These are phyloP conservation scores for Callosobruchus maculatus DNA, from an alignment of 2,888 invertebrate species.

Conservation along the genomic window DNA sequence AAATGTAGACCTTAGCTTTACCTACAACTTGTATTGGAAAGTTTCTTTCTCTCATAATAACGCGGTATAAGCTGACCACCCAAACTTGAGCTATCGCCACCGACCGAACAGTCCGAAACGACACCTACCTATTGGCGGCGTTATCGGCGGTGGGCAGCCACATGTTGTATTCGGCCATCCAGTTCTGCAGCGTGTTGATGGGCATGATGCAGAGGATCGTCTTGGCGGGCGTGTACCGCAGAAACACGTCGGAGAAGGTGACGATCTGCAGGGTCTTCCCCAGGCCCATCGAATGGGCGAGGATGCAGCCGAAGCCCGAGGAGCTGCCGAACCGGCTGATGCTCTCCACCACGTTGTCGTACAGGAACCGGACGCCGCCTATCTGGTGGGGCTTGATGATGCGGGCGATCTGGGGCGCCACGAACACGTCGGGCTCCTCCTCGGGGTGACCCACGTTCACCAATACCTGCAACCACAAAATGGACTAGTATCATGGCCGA, in stretches of 20 bases:
- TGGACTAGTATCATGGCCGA: too few species aligned
- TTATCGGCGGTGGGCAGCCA: constrained; percentile 78
- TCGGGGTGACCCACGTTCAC: constrained; percentile 92
- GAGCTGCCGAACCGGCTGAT: constrained; percentile 81
- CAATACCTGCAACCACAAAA: constrained; percentile 53
- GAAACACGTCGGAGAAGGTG: constrained; percentile 93
- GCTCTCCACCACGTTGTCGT: constrained; percentile 96
- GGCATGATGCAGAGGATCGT: constrained; percentile 96
- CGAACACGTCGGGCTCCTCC: constrained; percentile 84
- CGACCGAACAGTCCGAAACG: too few species aligned
- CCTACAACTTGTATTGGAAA: too few species aligned
- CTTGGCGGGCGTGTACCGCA: constrained; percentile 83
- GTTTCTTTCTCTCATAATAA: too few species aligned
- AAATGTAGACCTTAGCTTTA: too few species aligned
- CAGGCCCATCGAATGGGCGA: constrained; percentile 98
- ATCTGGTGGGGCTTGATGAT: constrained; percentile 96
- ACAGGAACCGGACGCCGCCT: constrained; percentile 70
- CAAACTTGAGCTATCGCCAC: too few species aligned
- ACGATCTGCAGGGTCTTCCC: constrained; percentile 96
- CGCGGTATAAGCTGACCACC: too few species aligned
- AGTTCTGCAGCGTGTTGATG: constrained; percentile 97
- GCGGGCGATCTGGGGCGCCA: constrained; percentile 86
- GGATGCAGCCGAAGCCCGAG: constrained; percentile 86
- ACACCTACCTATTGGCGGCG: constrained; percentile 13
- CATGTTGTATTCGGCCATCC: constrained; percentile 96